phyloP scores from a whole-genome alignment of 2,113 vertebrate genomes.

The Myotis lucifugus region DNA sequence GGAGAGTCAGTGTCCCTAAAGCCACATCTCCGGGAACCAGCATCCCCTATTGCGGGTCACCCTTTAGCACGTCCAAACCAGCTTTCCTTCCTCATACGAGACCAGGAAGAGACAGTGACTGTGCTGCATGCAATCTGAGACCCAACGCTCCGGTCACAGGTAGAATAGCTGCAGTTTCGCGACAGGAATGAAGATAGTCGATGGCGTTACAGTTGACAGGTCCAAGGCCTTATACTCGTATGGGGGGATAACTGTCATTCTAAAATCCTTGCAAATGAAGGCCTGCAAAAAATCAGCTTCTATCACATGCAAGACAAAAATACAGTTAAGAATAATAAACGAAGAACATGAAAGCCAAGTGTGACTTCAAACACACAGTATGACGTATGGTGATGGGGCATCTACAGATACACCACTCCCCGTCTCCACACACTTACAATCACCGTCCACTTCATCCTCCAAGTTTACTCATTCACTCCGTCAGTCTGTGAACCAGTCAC shows the following conservation, averaged over 20 bases:
- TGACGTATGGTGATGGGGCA: not conserved
- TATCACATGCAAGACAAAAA: not conserved
- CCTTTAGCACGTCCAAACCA: not conserved
- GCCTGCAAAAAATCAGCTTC: not conserved
- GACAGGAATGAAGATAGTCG: not conserved
- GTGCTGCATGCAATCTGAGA: not conserved
- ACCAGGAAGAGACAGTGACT: not conserved
- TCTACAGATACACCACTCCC: not conserved
- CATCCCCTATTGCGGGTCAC: conserved; percentile 52
- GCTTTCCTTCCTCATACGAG: not conserved
- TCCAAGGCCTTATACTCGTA: not conserved
- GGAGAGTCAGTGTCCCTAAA: not conserved
- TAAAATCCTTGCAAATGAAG: conserved; percentile 38
- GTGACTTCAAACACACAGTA: not conserved
- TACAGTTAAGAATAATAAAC: not conserved
- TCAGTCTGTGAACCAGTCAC: not conserved
- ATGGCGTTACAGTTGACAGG: not conserved
- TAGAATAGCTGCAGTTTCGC: not conserved
- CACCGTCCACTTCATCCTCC: not conserved
- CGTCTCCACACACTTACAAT: not conserved
- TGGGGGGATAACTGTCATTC: not conserved
- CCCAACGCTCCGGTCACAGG: not conserved
- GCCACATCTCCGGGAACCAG: conserved; percentile 43
- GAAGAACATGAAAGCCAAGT: not conserved
- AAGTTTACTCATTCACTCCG: not conserved